Base-by-base conservation (phyloP, 2,797 vertebrate species). In the Amazona ochrocephala region DNA sequence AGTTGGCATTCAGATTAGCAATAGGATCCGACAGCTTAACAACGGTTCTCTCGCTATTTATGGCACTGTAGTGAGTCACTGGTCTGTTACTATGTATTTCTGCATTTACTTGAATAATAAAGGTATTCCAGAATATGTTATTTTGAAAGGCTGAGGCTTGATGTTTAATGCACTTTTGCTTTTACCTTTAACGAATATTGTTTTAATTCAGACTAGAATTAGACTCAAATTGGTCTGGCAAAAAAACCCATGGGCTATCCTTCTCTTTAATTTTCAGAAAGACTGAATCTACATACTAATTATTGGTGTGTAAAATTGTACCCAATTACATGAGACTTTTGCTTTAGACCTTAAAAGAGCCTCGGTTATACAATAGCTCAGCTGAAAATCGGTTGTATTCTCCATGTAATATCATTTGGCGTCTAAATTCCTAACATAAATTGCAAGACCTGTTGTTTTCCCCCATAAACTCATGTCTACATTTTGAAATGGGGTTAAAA, bases 11-110 rank as follows among this genome's bases (percentile, higher is more conserved):
- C 97, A 97, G 41, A 98, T 98, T 70, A 98, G 95, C 96, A 98
- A 98, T 94, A 98, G 99, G 86, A 98, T 99, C 88, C 98, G 71
- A 32, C 99, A 99, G 68, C 98, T 99, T 58, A 97, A 97, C 96
- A 99, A 99, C 3, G 99, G 99, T 84, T 99, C 99, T 51, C 97
- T 99, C 27, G 99, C 99, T 77, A 99, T 99, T 95, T 99, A 99
- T 2, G 98, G 99, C 98, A 99, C 99, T 5, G 98, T 98, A 94
- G 99, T 99, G 98, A 94, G 97, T 97, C 15, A 23, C 48, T 82
- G 44, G 5, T 65, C 67, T 10, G 4, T 2, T 47, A 6, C 1
- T 3, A 11, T 24, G 32, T 34, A 37, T 67, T 72, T 62, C 68
- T 92, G 17, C 18, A 3, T 66, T 91, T 73, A 13, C 39, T 50